Conservation (phyloP, 2,113 vertebrate species). For the Ageneiosus marmoratus region DNA sequence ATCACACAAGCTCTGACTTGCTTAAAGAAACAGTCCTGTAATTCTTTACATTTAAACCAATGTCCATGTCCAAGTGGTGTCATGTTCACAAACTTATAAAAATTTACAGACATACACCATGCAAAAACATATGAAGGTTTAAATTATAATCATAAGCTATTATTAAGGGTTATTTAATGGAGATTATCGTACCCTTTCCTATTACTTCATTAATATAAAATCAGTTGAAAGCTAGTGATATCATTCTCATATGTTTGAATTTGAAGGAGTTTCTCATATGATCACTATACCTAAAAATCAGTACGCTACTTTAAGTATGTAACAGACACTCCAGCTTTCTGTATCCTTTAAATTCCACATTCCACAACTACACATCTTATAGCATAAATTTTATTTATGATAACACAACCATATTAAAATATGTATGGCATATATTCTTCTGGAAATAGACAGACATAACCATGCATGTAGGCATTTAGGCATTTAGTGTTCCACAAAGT, state of each 20-base stretch:
- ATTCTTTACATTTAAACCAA: constrained; percentile 55
- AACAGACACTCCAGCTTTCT: background rate
- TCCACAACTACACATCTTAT: background rate
- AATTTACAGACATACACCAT: background rate
- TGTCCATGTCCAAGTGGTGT: background rate
- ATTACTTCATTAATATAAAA: background rate
- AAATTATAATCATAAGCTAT: background rate
- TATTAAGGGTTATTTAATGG: background rate
- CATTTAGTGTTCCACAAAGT: background rate
- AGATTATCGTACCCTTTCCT: background rate
- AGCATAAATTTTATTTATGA: background rate
- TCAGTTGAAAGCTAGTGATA: background rate
- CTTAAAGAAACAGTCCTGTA: constrained; percentile 37
- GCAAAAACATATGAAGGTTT: background rate
- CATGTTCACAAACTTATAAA: background rate
- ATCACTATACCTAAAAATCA: background rate
- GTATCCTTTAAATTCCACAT: background rate
- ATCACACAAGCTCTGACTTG: constrained; percentile 14
- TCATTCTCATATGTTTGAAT: background rate
- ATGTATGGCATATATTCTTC: background rate
- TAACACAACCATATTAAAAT: background rate
- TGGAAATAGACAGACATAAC: background rate
- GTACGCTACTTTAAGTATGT: background rate
- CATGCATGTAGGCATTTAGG: background rate
- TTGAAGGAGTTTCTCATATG: background rate